Percentiles rank a stretch among this genome's conserved stretches.
Evolutionary conservation across 2,797 vertebrate genomes (phyloP).

Genomic region (Pitangus sulphuratus): DNA sequence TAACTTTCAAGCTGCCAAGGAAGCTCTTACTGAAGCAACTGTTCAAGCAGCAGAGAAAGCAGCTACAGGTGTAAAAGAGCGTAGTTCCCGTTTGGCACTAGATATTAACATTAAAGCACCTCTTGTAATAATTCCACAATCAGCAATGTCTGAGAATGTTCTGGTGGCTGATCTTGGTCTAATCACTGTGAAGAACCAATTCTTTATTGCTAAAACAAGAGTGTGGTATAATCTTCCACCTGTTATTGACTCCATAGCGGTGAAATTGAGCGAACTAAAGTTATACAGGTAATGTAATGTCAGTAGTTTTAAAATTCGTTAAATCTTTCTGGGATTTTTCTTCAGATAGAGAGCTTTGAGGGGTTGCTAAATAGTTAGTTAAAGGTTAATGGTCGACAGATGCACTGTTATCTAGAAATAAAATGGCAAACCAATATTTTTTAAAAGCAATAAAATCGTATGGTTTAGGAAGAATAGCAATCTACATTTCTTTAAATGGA

Average conservation of each 20-base stretch:
- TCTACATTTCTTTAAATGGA: not conserved
- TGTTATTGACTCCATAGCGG: constrained; percentile 89
- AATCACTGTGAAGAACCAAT: constrained; percentile 89
- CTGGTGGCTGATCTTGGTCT: constrained; percentile 94
- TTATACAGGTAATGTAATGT: constrained; percentile 86
- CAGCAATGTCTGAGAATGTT: constrained; percentile 87
- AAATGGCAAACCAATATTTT: not conserved
- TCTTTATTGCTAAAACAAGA: constrained; percentile 83
- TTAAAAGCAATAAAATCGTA: not conserved
- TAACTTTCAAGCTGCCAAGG: constrained; percentile 94
- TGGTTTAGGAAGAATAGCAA: not conserved
- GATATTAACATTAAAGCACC: constrained; percentile 94
- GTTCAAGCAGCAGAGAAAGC: constrained; percentile 94
- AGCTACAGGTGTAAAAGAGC: constrained; percentile 92
- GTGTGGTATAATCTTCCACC: constrained; percentile 83
- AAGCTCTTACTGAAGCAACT: constrained; percentile 92
- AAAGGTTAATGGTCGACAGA: not conserved
- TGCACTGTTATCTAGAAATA: not conserved
- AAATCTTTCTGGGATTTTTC: not conserved
- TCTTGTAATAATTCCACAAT: constrained; percentile 93
- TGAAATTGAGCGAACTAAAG: constrained; percentile 92
- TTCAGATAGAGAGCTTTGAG: not conserved
- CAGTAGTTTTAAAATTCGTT: not conserved
- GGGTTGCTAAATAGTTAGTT: not conserved
- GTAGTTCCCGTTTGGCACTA: constrained; percentile 87